Percentiles rank a stretch among this genome's conserved stretches.
These are phyloP conservation scores for Euplagia quadripunctaria DNA, from an alignment of 2,888 invertebrate species.

Conservation along the genomic window DNA sequence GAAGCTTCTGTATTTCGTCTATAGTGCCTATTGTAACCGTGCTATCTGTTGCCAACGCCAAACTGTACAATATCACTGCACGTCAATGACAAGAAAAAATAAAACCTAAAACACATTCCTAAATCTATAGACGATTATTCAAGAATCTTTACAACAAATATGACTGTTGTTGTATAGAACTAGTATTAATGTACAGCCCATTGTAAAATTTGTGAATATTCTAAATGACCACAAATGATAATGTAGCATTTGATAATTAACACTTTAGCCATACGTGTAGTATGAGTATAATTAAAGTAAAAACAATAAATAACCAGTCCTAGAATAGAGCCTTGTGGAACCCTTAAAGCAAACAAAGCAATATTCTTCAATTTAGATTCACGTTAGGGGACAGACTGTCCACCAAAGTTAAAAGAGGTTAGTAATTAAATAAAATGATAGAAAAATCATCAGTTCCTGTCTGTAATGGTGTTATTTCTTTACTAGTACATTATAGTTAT, in stretches of 20 bases:
- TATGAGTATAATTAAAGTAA: background rate
- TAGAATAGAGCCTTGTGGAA: background rate
- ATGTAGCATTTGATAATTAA: no score
- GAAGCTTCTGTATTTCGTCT: conserved; percentile 99
- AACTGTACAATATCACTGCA: conserved; percentile 73
- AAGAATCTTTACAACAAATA: background rate
- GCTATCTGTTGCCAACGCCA: conserved; percentile 96
- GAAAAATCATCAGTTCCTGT: no score
- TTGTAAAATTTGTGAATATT: background rate
- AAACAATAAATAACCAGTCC: background rate
- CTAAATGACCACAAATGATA: no score
- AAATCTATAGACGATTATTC: background rate
- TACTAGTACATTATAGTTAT: background rate
- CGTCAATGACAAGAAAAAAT: background rate
- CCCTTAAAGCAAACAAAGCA: background rate
- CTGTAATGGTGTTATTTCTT: no score
- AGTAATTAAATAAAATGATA: background rate
- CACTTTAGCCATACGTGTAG: no score
- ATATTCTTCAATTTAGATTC: background rate
- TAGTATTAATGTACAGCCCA: no score
- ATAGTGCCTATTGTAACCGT: conserved; percentile 98
- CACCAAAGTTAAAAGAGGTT: background rate
- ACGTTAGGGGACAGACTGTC: background rate
- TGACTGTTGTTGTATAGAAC: background rate
- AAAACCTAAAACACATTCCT: background rate